Percentiles rank a stretch among this genome's conserved stretches.
Conservation (phyloP, 2,888 invertebrate genomes). For the Eremobia ochroleuca region DNA sequence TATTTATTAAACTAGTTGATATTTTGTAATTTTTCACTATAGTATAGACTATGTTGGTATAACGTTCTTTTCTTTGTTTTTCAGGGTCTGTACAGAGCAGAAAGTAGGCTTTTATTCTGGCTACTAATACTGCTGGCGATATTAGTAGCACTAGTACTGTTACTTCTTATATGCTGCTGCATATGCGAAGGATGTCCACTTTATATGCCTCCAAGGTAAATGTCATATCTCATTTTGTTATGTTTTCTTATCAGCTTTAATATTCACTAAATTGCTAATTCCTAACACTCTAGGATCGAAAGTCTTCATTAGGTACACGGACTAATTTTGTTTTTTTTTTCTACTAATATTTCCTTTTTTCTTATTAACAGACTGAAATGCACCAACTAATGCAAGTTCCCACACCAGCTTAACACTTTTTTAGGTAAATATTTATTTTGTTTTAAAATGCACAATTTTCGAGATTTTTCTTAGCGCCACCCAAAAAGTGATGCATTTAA, state of each 20-base stretch:
- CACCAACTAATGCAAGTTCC: slow-evolving; percentile 84
- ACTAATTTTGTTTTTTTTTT: slow-evolving; percentile 55
- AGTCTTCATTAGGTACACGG: slow-evolving; percentile 49
- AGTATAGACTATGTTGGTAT: no score
- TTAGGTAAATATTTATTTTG: slow-evolving; percentile 79
- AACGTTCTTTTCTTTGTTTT: slow-evolving; percentile 73
- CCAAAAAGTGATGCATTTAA: slow-evolving; percentile 14
- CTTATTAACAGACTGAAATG: slow-evolving; percentile 84
- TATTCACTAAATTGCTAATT: slow-evolving; percentile 58
- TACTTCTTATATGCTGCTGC: slow-evolving; percentile 95
- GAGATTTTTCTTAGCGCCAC: slow-evolving; percentile 9
- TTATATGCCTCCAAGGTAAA: slow-evolving; percentile 94
- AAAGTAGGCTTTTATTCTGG: slow-evolving; percentile 94
- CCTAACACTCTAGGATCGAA: slow-evolving; percentile 43
- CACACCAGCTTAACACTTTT: slow-evolving; percentile 80
- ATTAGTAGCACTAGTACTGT: slow-evolving; percentile 93
- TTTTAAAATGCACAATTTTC: slow-evolving; percentile 47
- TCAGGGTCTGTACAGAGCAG: slow-evolving; percentile 94
- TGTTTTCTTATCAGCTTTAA: slow-evolving; percentile 44
- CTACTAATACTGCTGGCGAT: slow-evolving; percentile 94
- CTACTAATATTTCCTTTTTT: slow-evolving; percentile 76
- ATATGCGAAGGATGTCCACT: slow-evolving; percentile 96
- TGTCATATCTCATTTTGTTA: slow-evolving; percentile 33
- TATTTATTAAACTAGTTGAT: not conserved
- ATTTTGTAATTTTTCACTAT: not conserved